These are phyloP conservation scores for Congeria kusceri DNA, from an alignment of 2,888 invertebrate genomes.

Conservation along the genomic window DNA sequence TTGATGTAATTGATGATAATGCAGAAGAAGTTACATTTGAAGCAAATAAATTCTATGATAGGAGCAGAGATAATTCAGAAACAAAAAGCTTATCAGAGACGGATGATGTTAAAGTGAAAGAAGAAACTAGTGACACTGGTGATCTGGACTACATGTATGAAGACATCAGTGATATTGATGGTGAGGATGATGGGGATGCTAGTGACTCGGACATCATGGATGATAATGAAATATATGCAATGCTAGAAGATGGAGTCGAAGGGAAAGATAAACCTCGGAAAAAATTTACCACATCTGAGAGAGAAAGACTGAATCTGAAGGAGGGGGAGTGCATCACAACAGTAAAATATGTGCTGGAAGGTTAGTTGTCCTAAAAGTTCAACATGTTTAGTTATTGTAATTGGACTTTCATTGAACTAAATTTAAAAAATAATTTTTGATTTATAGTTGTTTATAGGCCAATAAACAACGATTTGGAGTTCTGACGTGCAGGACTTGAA, in stretches of 20 bases:
- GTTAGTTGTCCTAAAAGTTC: no score
- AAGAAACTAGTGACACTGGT: constrained; percentile 9
- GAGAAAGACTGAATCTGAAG: constrained; percentile 22
- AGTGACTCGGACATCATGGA: constrained; percentile 68
- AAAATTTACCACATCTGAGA: constrained; percentile 33
- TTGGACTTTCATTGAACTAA: no score
- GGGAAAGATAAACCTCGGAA: constrained; percentile 42
- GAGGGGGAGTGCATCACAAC: constrained; percentile 68
- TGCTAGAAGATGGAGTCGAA: constrained; percentile 78
- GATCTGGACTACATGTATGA: constrained; percentile 29
- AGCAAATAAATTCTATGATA: background rate
- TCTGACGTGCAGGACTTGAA: no score
- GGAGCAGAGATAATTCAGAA: background rate
- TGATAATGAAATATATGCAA: constrained; percentile 76
- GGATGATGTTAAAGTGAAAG: background rate
- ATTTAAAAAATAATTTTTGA: no score
- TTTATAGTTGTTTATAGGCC: no score
- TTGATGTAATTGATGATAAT: background rate
- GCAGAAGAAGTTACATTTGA: background rate
- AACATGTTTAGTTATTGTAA: no score
- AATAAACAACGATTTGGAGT: no score
- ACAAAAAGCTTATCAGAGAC: background rate
- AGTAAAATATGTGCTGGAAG: constrained; percentile 77
- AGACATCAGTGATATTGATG: constrained; percentile 43
- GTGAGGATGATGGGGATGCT: constrained; percentile 61